Evolutionary conservation across 2,797 vertebrate genomes (phyloP).

Genomic region (Diplodus sargus): DNA sequence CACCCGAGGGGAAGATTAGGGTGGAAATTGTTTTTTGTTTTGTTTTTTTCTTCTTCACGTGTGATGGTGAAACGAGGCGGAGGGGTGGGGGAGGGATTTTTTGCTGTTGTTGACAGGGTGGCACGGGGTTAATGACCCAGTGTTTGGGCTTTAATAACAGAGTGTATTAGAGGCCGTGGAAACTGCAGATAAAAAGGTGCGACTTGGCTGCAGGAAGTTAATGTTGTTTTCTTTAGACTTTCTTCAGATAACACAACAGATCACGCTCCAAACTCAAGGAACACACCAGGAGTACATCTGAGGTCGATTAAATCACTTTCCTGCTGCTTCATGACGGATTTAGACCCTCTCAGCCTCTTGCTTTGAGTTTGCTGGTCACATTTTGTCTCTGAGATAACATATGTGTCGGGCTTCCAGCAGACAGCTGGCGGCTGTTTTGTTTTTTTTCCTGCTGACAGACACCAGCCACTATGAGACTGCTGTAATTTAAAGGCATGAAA

Average conservation of each 20-base stretch:
- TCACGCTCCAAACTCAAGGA: neutral
- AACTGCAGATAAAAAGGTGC: neutral
- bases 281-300: neutral
- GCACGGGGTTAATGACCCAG: constrained; percentile 27
- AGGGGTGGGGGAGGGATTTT: neutral
- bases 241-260: neutral
- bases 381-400: constrained; percentile 2
- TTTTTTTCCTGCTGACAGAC: constrained; percentile 18
- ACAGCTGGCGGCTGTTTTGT: constrained; percentile 3
- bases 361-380: neutral
- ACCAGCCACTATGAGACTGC: neutral
- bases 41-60: constrained; percentile 23
- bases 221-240: neutral
- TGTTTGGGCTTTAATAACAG: constrained; percentile 7
- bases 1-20: constrained; percentile 56
- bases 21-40: constrained; percentile 59
- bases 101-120: neutral
- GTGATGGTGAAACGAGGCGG: constrained; percentile 4
- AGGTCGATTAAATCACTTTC: neutral
- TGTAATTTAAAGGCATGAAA: neutral
- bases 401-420: neutral
- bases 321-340: neutral
- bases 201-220: neutral
- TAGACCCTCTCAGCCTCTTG: neutral
- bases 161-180: neutral